These are phyloP conservation scores for Marasmarcha lunaedactyla DNA, from an alignment of 2,888 invertebrate species.

Conservation along the genomic window DNA sequence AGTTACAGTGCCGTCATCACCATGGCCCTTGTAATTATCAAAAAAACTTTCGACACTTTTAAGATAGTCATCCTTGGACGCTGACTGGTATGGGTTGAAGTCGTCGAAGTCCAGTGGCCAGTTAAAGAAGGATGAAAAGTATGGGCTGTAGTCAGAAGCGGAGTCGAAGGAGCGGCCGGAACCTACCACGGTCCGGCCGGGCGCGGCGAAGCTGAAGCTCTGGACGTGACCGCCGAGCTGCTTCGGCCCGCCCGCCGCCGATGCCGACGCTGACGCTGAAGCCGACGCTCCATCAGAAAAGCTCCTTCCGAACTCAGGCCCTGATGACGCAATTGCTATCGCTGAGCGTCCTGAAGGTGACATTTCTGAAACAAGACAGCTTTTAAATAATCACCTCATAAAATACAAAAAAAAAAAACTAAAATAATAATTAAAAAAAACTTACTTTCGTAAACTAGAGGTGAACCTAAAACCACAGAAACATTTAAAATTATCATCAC, in stretches of 20 bases:
- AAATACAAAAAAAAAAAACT: slow-evolving; percentile 1
- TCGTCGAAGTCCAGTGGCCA: slow-evolving; percentile 27
- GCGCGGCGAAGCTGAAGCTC: slow-evolving; percentile 27
- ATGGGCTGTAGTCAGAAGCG: slow-evolving; percentile 26
- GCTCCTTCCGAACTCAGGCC: slow-evolving; percentile 29
- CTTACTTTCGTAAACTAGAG: slow-evolving; percentile 37
- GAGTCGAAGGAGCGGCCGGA: slow-evolving; percentile 32
- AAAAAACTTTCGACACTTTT: slow-evolving; percentile 31
- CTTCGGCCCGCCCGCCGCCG: not conserved
- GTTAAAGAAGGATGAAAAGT: slow-evolving; percentile 29
- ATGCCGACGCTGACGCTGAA: not conserved
- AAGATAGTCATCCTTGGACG: slow-evolving; percentile 28
- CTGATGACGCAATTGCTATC: slow-evolving; percentile 37
- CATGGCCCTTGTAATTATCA: slow-evolving; percentile 26
- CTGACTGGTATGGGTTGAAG: slow-evolving; percentile 19
- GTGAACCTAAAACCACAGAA: slow-evolving; percentile 19
- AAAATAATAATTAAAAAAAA: slow-evolving; percentile 7
- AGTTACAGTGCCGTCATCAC: slow-evolving; percentile 25
- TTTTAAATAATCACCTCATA: not conserved
- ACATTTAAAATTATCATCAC: slow-evolving; percentile 14
- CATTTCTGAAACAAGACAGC: slow-evolving; percentile 26
- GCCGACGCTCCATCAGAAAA: not conserved
- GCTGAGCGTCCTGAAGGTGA: slow-evolving; percentile 36
- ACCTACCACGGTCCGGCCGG: slow-evolving; percentile 28
- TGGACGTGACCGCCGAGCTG: not conserved